Conservation (phyloP, 2,797 vertebrate species). For the Platyrinchus mystaceus region DNA sequence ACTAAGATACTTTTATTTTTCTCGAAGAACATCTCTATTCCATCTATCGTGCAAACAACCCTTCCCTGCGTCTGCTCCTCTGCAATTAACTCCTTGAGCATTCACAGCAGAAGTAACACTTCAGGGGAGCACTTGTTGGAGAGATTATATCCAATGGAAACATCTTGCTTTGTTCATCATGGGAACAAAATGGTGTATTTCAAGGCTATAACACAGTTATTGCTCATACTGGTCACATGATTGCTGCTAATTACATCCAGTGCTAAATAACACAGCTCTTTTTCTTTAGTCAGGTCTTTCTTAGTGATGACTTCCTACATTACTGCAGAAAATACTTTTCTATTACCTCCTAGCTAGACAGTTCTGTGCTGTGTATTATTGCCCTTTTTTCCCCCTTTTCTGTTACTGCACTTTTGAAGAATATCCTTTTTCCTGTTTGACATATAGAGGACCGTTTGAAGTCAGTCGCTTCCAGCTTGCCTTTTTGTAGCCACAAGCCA, state of each 20-base stretch:
- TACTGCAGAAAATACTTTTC: not conserved
- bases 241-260: not conserved
- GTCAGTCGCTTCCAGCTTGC: not conserved
- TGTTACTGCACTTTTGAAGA: not conserved
- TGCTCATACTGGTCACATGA: not conserved
- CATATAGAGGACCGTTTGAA: not conserved
- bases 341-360: not conserved
- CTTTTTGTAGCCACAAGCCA: not conserved
- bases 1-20: not conserved
- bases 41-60: not conserved
- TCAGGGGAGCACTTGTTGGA: not conserved
- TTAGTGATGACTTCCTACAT: not conserved
- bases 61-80: not conserved
- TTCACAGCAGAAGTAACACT: not conserved
- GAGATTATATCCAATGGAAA: not conserved
- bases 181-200: not conserved
- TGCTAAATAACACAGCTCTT: not conserved
- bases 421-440: not conserved
- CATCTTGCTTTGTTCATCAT: not conserved
- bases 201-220: not conserved
- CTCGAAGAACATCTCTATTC: not conserved
- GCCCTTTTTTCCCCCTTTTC: not conserved
- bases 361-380: not conserved
- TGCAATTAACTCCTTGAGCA: not conserved
- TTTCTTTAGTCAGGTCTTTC: not conserved